A percentile compares a stretch with the other conserved stretches of the same genome.
phyloP scores from a whole-genome alignment of 2,797 vertebrate species.

The Centroberyx gerrardi region DNA sequence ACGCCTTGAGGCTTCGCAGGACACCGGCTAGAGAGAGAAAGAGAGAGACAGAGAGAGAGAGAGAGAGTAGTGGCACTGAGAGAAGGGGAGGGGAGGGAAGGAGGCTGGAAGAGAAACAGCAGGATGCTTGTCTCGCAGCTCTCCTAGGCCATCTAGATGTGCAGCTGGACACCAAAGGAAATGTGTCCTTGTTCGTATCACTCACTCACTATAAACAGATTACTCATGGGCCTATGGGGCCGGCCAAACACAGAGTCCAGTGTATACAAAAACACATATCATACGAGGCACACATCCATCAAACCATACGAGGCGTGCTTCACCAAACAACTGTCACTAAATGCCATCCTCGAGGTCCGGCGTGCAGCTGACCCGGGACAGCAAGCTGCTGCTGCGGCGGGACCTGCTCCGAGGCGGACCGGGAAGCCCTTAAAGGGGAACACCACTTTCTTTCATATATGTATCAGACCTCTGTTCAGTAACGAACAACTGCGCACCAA shows the following conservation, averaged over 20 bases:
- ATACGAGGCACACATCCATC: constrained; percentile 69
- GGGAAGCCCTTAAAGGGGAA: constrained; percentile 23
- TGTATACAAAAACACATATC: constrained; percentile 74
- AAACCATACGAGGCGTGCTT: constrained; percentile 35
- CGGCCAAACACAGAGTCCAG: constrained; percentile 71
- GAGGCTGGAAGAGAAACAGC: constrained; percentile 60
- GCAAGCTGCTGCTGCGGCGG: constrained; percentile 4
- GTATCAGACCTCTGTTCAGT: constrained; percentile 19
- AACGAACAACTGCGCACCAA: constrained; percentile 58
- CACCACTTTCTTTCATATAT: constrained; percentile 38
- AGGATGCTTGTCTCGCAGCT: constrained; percentile 65
- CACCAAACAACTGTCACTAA: constrained; percentile 68
- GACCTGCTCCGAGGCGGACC: constrained; percentile 19
- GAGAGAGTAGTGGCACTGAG: constrained; percentile 30
- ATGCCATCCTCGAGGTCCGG: constrained; percentile 45
- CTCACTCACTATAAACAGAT: constrained; percentile 80
- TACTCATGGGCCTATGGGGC: constrained; percentile 63
- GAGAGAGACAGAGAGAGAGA: constrained; percentile 14
- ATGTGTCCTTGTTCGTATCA: constrained; percentile 65
- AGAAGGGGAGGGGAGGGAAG: constrained; percentile 34
- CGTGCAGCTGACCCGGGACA: constrained; percentile 57
- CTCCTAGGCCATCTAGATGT: constrained; percentile 56
- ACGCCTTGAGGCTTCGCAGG: constrained; percentile 66
- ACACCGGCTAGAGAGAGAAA: constrained; percentile 4
- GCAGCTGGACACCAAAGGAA: constrained; percentile 78